phyloP scores from a whole-genome alignment of 1,140 invertebrate genomes.

The Ooceraea biroi region DNA sequence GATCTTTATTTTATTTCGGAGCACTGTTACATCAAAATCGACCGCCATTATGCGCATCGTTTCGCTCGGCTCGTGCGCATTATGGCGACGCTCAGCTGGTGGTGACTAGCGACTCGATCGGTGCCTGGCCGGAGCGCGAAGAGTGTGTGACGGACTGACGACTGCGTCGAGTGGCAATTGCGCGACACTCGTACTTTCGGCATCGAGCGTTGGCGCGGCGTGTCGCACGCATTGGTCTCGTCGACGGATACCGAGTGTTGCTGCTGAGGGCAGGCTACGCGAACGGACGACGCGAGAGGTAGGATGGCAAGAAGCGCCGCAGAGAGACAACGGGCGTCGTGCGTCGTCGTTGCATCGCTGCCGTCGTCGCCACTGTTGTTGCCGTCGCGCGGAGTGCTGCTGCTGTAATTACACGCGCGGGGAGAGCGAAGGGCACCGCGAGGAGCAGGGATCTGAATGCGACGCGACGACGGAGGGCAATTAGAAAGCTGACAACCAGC shows the following conservation, averaged over 20 bases:
- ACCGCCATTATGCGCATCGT: constrained; percentile 39
- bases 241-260: neutral
- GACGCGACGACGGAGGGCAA: constrained; percentile 13
- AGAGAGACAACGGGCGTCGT: neutral
- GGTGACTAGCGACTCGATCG: constrained; percentile 33
- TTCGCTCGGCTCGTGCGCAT: constrained; percentile 16
- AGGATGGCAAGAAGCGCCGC: constrained; percentile 35
- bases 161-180: neutral
- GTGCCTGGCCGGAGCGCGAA: neutral
- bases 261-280: neutral
- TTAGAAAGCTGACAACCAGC: constrained; percentile 34
- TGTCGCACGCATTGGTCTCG: neutral
- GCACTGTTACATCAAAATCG: neutral
- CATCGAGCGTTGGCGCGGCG: neutral
- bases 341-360: neutral
- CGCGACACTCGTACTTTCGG: neutral
- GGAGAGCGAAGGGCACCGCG: constrained; percentile 48
- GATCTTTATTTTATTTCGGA: neutral
- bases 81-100: constrained; percentile 54
- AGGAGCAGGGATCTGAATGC: constrained; percentile 1
- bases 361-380: neutral
- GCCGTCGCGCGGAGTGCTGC: neutral
- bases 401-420: neutral
- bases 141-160: constrained; percentile 31
- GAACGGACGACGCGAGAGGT: neutral